Evolutionary conservation across 1,140 invertebrate genomes (phyloP), one percentile per base, ranked within the genome.

Genomic region (Reticulitermes speratus): DNA sequence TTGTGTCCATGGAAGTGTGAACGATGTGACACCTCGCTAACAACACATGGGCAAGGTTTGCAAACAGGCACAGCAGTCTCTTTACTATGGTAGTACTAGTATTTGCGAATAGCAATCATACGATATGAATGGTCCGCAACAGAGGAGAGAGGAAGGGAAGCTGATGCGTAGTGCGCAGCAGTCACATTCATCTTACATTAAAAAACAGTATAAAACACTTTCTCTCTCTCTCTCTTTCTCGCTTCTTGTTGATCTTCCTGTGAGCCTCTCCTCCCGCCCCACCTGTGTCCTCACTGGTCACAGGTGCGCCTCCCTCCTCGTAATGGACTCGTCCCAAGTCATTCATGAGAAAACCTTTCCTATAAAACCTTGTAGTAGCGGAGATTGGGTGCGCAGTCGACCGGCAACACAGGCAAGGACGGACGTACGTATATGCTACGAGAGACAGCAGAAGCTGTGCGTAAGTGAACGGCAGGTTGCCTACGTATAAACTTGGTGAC

Each of bases 311-410:
- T 55, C 83, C 52, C 83, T 45, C 45, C 83, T 55, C 44, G 25
- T 52, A 52, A 45, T 85, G 45, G 85, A 59, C 59, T 69, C 83
- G 83, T 65, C 85, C 55, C 25, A 38, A 85, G 48, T 85, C 85
- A 85, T 85, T 85, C 85, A 85, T 85, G 59, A 69, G 85, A 85
- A 85, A 84, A 82, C 52, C 85, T 85, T 85, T 55, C 85, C 85
- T 75, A 85, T 85, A 85, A 85, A 85, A 85, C 85, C 45, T 85
- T 85, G 55, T 85, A 85, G 85, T 85, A 59, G 75, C 48, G 30
- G 65, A 48, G 85, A 85, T 85, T 23, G 45, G 59, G 59, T 25
- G 59, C 32, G 38, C 65, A 75, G 85, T 85, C 38, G 85, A 85
- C 52, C 85, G 85, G 30, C 16, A 38, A 75, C 9, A 30, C 65